Evolutionary conservation across 2,888 invertebrate species (phyloP).

Genomic region (Xestoiulus laeticollis): DNA sequence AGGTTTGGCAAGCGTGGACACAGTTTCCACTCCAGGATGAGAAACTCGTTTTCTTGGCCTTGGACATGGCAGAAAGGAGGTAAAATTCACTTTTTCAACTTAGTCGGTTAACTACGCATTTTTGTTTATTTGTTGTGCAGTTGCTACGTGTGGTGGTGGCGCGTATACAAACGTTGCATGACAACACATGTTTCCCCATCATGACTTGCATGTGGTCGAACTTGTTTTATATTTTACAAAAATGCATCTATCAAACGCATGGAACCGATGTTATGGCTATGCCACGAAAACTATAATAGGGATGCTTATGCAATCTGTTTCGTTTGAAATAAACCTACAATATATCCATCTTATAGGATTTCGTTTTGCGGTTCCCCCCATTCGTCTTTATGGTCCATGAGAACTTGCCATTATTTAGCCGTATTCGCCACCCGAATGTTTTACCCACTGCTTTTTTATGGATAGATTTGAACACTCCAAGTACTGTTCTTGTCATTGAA

Average conservation of each 20-base stretch:
- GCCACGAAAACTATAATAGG: not conserved
- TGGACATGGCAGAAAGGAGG: constrained; percentile 52
- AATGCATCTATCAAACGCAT: not conserved
- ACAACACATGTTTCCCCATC: not conserved
- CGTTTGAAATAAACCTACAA: not conserved
- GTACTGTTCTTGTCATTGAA: constrained; percentile 35
- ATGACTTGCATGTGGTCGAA: not conserved
- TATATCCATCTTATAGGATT: not conserved
- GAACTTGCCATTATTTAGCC: constrained; percentile 33
- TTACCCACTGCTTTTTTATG: constrained; percentile 25
- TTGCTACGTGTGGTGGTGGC: not conserved
- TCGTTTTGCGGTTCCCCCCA: not conserved
- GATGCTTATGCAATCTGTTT: not conserved
- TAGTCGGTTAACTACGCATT: not conserved
- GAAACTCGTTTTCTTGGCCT: constrained; percentile 50
- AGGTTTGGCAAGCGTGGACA: constrained; percentile 42
- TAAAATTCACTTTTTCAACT: constrained; percentile 34
- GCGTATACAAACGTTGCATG: not conserved
- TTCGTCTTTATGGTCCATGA: not conserved
- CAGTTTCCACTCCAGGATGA: constrained; percentile 45
- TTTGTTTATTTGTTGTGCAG: constrained; percentile 2
- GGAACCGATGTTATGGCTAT: not conserved
- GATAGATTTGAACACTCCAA: not conserved
- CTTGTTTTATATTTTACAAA: not conserved
- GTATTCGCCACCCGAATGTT: not conserved